Evolutionary conservation across 2,797 vertebrate genomes (phyloP), one percentile per base, ranked within the genome.

Genomic region (Catostomus latipinnis): DNA sequence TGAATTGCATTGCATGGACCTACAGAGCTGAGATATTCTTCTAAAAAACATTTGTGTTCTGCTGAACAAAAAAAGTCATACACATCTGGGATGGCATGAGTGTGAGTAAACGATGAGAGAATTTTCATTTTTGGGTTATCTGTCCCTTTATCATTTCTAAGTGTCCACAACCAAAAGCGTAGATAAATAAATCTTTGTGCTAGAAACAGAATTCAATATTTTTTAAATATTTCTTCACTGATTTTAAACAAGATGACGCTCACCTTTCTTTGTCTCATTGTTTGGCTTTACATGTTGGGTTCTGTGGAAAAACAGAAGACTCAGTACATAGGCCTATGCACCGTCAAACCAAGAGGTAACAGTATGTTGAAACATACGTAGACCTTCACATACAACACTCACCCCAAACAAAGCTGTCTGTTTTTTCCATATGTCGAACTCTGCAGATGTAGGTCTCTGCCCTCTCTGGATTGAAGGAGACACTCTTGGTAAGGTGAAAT

Each of bases 401-500:
- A 98, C 96, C 93, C 95, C 95, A 97, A 1, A 0, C 50, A 11
- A 68, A 85, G 0, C 0, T 0, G 0, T 0, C 71, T 0, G 6
- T 0, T 0, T 0, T 0, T 0, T 0, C 0, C 4, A 76, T 45
- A 12, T 97, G 96, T 0, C 0, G 49, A 81, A 98, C 95, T 0
- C 0, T 76, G 87, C 96, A 98, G 8, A 0, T 0, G 49, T 84
- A 96, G 0, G 0, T 0, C 0, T 91, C 82, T 0, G 0, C 74
- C 0, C 0, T 4, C 0, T 0, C 0, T 0, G 96, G 95, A 0
- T 0, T 86, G 86, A 97, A 94, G 0, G 0, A 0, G 0, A 0
- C 86, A 0, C 84, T 79, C 43, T 80, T 91, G 84, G 95, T 94
- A 62, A 94, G 93, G 60, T 96, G 88, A 87, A 96, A 98, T 43